Percentiles rank a stretch among this genome's conserved stretches.
Evolutionary conservation across 2,113 vertebrate species (phyloP).

Genomic region (Cochlearius cochlearius): DNA sequence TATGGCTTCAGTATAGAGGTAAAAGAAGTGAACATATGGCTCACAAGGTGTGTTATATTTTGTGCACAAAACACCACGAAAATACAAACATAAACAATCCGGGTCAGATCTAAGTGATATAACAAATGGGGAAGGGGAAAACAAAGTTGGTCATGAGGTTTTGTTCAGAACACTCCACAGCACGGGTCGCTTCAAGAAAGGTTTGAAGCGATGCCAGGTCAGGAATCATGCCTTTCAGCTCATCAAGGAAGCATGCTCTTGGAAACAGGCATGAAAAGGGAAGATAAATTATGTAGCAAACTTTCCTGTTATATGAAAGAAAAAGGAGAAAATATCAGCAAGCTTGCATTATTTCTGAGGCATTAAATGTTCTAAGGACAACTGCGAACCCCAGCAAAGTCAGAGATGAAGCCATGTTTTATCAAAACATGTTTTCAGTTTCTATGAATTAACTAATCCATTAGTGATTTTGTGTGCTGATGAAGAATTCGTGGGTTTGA

Average conservation of each 20-base stretch:
- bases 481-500: neutral
- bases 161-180: neutral
- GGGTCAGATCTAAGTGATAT: neutral
- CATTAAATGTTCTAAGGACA: neutral
- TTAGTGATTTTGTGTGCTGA: neutral
- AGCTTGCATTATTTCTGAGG: neutral
- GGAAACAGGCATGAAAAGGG: neutral
- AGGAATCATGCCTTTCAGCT: neutral
- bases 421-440: neutral
- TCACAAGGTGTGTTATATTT: neutral
- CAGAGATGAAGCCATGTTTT: neutral
- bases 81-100: neutral
- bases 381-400: neutral
- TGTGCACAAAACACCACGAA: neutral
- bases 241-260: neutral
- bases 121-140: neutral
- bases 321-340: neutral
- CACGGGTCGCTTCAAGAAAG: neutral
- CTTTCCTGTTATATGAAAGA: neutral
- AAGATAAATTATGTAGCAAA: neutral
- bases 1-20: neutral
- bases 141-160: neutral
- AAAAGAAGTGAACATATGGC: neutral
- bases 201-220: neutral
- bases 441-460: neutral